Conservation (phyloP, 2,888 invertebrate species). For the Drosophila borborema region DNA sequence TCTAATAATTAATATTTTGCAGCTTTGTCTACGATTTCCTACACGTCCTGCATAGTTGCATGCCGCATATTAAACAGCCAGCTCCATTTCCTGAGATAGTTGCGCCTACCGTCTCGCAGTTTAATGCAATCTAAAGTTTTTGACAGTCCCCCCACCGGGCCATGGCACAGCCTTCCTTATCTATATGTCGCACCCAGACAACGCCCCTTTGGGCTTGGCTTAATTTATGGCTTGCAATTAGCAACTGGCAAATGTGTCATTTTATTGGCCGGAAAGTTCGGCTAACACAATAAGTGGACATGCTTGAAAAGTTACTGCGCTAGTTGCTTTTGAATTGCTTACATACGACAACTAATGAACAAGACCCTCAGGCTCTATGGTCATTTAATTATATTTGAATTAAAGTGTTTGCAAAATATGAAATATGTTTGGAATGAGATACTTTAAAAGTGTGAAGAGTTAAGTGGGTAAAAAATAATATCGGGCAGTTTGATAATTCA, state of each 20-base stretch:
- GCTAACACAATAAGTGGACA: slow-evolving; percentile 46
- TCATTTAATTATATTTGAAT: not conserved
- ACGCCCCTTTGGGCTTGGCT: slow-evolving; percentile 25
- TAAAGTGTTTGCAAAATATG: not conserved
- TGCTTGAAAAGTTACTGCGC: slow-evolving; percentile 35
- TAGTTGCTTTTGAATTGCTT: slow-evolving; percentile 37
- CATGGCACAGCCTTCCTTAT: slow-evolving; percentile 30
- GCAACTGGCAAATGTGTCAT: slow-evolving; percentile 72
- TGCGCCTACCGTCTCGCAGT: slow-evolving; percentile 51
- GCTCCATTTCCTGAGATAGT: slow-evolving; percentile 22
- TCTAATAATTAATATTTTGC: slow-evolving; percentile 76
- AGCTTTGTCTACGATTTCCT: slow-evolving; percentile 67
- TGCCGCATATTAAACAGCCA: slow-evolving; percentile 70
- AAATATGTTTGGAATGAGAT: not conserved
- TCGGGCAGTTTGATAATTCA: no score
- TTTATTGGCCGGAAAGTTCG: slow-evolving; percentile 55
- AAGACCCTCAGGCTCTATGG: not conserved
- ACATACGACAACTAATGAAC: slow-evolving; percentile 25
- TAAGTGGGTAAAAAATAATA: not conserved
- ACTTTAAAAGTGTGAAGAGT: not conserved
- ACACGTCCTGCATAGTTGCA: slow-evolving; percentile 58
- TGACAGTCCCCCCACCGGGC: slow-evolving; percentile 42
- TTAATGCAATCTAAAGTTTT: slow-evolving; percentile 75
- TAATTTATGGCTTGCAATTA: slow-evolving; percentile 76
- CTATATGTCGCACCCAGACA: slow-evolving; percentile 33